Base-by-base conservation (phyloP, 2,888 invertebrate genomes). In the Liopterus haemorrhoidalis region DNA sequence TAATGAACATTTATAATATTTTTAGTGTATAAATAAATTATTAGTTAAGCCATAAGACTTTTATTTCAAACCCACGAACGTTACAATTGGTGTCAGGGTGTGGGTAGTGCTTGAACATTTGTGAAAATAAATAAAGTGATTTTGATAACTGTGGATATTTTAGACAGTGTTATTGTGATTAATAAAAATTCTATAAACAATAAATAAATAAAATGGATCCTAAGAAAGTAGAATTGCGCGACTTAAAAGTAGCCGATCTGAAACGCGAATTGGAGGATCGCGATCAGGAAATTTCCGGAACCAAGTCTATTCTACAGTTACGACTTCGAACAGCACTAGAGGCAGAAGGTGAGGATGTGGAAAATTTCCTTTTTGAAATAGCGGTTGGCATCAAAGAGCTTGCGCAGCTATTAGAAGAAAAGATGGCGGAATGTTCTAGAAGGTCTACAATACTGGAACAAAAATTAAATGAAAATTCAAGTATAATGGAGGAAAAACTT, bases 261-360 rank as follows among this genome's bases (percentile, higher is more conserved):
- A n/a, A n/a, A n/a, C 30, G 30, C 30, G 30, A 30, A 11, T 30
- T 30, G 30, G 6, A 30, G 2, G 30, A 30, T n/a, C 30, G 30
- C 4, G 30, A 30, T 4, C 30, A 15, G 16, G 11, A 30, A 15
- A 30, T 16, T 8, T 30, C 30, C 8, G 30, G 14, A 11, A 30
- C 30, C 16, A 30, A 30, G 16, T 30, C 12, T 30, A 5, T 30
- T 15, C 16, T 30, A 30, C 12, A 30, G 1, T 30, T 8, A 6
- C 12, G 30, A 30, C 12, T 30, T 1, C 11, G 30, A 30, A 16
- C 12, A 30, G 30, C 30, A 28, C 30, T 30, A 8, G 12, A 30
- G 1, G 12, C 30, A 8, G 12, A 30, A 30, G 6, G 30, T 12
- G 6, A 30, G 16, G 30, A 30, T 3, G 14, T 8, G 16, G 12